These are phyloP conservation scores for Hipparchia sbordonii DNA, from an alignment of 2,888 invertebrate species.

Conservation along the genomic window DNA sequence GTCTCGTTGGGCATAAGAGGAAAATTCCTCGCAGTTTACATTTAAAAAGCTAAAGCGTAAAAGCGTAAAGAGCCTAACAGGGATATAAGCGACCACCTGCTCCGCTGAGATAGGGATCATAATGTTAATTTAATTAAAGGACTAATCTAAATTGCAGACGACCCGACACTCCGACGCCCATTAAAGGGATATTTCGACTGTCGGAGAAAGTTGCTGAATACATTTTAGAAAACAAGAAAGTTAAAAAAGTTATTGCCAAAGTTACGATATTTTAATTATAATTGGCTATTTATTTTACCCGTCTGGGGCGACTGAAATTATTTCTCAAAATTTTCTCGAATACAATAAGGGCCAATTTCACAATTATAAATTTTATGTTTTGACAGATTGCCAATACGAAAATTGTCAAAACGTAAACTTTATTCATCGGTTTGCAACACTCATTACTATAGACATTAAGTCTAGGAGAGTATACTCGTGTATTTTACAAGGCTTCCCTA, in stretches of 20 bases:
- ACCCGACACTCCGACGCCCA: constrained; percentile 78
- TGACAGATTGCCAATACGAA: too few relatives aligned
- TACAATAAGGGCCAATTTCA: neutral
- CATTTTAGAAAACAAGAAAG: constrained; percentile 67
- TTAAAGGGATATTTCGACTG: constrained; percentile 81
- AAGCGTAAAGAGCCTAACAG: constrained; percentile 65
- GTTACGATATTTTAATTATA: constrained; percentile 20
- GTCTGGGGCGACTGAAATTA: neutral
- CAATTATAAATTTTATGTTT: too few relatives aligned
- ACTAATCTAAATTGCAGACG: constrained; percentile 83
- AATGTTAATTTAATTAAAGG: constrained; percentile 84
- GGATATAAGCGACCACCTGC: constrained; percentile 78
- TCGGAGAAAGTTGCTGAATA: constrained; percentile 74
- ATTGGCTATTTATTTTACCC: constrained; percentile 17
- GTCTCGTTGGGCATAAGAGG: neutral
- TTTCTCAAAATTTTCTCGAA: neutral
- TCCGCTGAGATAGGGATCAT: constrained; percentile 78
- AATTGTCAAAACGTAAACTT: too few relatives aligned
- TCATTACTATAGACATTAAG: too few relatives aligned
- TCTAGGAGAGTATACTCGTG: too few relatives aligned
- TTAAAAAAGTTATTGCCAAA: constrained; percentile 32
- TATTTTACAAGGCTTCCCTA: too few relatives aligned
- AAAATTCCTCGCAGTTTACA: constrained; percentile 19
- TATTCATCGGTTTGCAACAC: too few relatives aligned
- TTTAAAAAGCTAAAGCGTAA: constrained; percentile 48